Base-by-base conservation (phyloP, 2,888 invertebrate species). In the Dryomyza anilis region DNA sequence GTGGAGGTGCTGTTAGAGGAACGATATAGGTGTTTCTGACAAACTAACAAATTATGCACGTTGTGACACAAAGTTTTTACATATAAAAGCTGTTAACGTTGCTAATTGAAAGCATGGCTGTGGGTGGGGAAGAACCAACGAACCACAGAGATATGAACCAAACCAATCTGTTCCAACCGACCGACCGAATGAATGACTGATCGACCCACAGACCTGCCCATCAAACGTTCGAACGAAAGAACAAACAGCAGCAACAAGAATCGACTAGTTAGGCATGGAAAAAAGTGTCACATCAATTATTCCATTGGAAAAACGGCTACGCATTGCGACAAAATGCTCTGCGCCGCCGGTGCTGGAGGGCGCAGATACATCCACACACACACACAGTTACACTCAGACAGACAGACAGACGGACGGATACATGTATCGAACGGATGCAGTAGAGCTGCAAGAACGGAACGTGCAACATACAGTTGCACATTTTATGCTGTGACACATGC, bases 281-380 rank as follows among this genome's bases (percentile, higher is more conserved):
- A 57, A 58, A 68, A 64, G 62, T 66, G 68, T 68, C 63, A 68
- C 64, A 68, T 66, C 58, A 68, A 68, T 68, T 66, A 68, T 64
- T 66, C 66, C 55, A 68, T 66, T 63, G 58, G 64, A 66, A 68
- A 68, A 57, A 64, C 64, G 64, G 60, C 52, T 66, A 61, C 68
- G 68, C 68, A 68, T 39, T 65, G 65, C 65, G 61, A 55, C 52
- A 57, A 27, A 60, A 56, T 25, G 14, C 10, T 36, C 12, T 36
- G 39, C 43, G 23, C 10, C 43, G 57, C 23, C n/a, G n/a, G n/a
- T n/a, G n/a, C n/a, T n/a, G n/a, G n/a, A n/a, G n/a, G n/a, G n/a
- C n/a, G n/a, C n/a, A n/a, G n/a, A n/a, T n/a, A n/a, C n/a, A n/a
- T n/a, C n/a, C n/a, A n/a, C n/a, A n/a, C n/a, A n/a, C n/a, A n/a